Evolutionary conservation across 2,888 invertebrate genomes (phyloP), one percentile per base, ranked within the genome.

Genomic region (Noctua comes): DNA sequence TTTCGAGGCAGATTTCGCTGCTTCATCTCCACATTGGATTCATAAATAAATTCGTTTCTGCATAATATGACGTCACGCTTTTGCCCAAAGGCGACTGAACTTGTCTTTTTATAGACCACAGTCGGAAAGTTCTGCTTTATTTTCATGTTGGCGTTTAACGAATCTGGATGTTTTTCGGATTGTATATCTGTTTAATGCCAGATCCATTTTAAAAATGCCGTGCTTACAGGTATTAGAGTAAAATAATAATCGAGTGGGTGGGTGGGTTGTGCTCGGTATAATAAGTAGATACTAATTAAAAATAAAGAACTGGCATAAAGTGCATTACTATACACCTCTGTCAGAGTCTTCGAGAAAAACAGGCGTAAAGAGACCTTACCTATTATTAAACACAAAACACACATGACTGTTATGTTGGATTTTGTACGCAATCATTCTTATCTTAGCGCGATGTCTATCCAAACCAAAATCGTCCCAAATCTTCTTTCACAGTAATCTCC

Each of bases 11-110:
- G 69, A 85, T 78, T 84, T 84, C 76, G 73, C 85, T 64, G 75
- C 75, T 77, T 62, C 85, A 76, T 77, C 82, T 81, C 74, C 72
- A 64, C 69, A 77, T 77, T 77, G 68, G 72, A 69, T 69, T 84
- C 71, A 81, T 77, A 81, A 81, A 84, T 85, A 84, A 85, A 85
- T 82, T 85, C 51, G 69, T 16, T 64, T 68, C 66, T 66, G 74
- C 65, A 77, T 85, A 70, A 77, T 82, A 70, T 71, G 76, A 80
- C 73, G 80, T 84, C 76, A 84, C 65, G 70, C 68, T 70, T 73
- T 66, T 65, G 65, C 75, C 85, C 73, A 48, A 70, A 85, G 84
- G 82, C 78, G 65, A 72, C 68, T 73, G 85, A 40, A 65, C 71
- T 71, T 76, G 73, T 79, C 75, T 65, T 70, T 77, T 78, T 51